Evolutionary conservation across 2,797 vertebrate genomes (phyloP), one percentile per base, ranked within the genome.

Genomic region (Eulemur coronatus): DNA sequence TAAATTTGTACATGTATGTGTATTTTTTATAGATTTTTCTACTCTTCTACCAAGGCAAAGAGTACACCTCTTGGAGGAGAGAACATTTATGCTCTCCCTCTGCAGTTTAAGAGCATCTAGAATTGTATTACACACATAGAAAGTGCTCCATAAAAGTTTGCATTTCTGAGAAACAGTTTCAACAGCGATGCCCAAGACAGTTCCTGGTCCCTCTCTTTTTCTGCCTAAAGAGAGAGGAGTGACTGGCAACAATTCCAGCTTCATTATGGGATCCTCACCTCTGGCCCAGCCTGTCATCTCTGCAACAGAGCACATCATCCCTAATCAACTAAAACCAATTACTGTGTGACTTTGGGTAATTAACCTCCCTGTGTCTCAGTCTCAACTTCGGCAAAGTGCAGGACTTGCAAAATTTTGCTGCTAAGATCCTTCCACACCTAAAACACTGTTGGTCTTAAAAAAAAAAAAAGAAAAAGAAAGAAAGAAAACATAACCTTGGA

Each of bases 301-400:
- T 82, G 41, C 59, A 75, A 55, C 6, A 4, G 48, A 87, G 82
- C 30, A 9, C 50, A 79, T 89, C 41, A 52, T 81, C 59, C 57
- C n/a, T 79, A 78, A 22, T 90, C 65, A 72, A 84, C 43, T 65
- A 33, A 96, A 94, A 73, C 50, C 35, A 90, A 69, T 90, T 79
- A 80, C 20, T 33, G 9, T 6, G 30, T 81, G 52, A 18, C 28
- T 15, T 38, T 75, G 28, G 33, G 33, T 84, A 41, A 80, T 88
- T 80, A 59, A 59, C 26, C 22, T 72, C 13, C 52, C 18, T 4
- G 3, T n/a, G 38, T 61, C 22, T 75, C 57, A 22, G 38, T 89
- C 26, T 78, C 46, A 57, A 50, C 33, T 65, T 79, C 10, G 67
- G 5, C 57, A 79, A 85, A 55, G 28, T 86, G n/a, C 5, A 70